Base-by-base conservation (phyloP, 2,888 invertebrate species). In the Exephanes ischioxanthus region DNA sequence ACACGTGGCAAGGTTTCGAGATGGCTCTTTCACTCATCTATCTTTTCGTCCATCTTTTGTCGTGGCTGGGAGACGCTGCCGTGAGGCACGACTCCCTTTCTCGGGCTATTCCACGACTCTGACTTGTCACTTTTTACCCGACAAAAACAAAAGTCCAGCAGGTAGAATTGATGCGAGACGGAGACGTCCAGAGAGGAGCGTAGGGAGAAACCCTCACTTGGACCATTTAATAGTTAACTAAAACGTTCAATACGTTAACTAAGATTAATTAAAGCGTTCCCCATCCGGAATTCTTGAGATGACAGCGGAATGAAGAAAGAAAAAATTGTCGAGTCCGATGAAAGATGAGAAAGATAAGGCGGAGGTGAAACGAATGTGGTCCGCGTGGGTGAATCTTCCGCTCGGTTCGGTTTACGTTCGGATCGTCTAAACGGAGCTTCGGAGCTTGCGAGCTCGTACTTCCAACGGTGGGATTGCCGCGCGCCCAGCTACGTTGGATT, bases 341-440 rank as follows among this genome's bases (percentile, higher is more conserved):
- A 78, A 55, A 61, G 45, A 70, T 48, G 70, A 78, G 78, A 22
- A 37, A 37, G 33, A 67, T 14, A 30, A 66, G 53, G 26, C 5
- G 30, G 5, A 30, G 30, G 30, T 30, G 51, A 72, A 80, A 58
- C 71, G 73, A 63, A 77, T 37, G 61, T 70, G 63, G 48, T 53
- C 26, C 58, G 73, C 76, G 68, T 81, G 33, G 71, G 55, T 63
- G 58, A 73, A 70, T 45, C 58, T 53, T 73, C 71, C 70, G 67
- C 51, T 76, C 45, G 71, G 26, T 61, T 76, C 22, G 19, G 22
- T 66, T 80, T 80, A 70, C 80, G 70, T 63, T 80, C 63, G 48
- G 63, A 33, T 73, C 63, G 37, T 67, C 53, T 81, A 67, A 73
- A 63, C 51, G 73, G 41, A 78, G 68, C 37, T 78, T 68, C 68